Base-by-base conservation (phyloP, 2,113 vertebrate genomes). In the Catharus bicknelli region DNA sequence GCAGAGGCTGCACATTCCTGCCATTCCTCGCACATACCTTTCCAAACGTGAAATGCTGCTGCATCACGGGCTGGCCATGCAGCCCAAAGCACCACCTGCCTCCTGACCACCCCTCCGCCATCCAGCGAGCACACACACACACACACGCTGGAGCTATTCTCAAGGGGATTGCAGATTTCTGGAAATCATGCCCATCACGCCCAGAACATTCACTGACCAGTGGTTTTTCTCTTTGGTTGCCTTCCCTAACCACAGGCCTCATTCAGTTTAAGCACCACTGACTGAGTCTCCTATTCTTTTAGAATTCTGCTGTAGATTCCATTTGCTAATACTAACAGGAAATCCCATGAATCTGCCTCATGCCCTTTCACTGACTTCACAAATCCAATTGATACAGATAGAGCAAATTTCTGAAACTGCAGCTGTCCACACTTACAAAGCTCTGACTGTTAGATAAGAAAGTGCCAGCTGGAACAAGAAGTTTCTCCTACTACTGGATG, bases 401-500 rank as follows among this genome's bases (percentile, higher is more conserved):
- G 96, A 96, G 97, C 95, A 97, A 96, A 97, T 97, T 96, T 97
- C 94, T 97, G 96, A 96, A 95, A 95, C 95, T 95, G 98, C 98
- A 98, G 98, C 98, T 98, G 98, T 98, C 98, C 96, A 95, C 96
- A 90, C 97, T 97, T 94, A 99, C 98, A 98, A 98, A 98, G 98
- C 98, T 96, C 74, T 93, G 97, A 97, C 98, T 98, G 98, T 99
- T 98, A 96, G 97, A 98, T 98, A 97, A 98, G 98, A 97, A 97
- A 95, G 92, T 98, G 98, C 98, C 98, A 99, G 98, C 98, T 98
- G 98, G 98, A 99, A 97, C 95, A 95, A 98, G 97, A 95, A 96
- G 97, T 98, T 98, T 98, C 98, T 98, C 96, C 97, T 97, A 98
- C 98, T 96, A 97, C 96, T 90, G 96, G 98, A 98, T 98, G 96